phyloP scores from a whole-genome alignment of 2,888 invertebrate species.

The Myathropa florea region DNA sequence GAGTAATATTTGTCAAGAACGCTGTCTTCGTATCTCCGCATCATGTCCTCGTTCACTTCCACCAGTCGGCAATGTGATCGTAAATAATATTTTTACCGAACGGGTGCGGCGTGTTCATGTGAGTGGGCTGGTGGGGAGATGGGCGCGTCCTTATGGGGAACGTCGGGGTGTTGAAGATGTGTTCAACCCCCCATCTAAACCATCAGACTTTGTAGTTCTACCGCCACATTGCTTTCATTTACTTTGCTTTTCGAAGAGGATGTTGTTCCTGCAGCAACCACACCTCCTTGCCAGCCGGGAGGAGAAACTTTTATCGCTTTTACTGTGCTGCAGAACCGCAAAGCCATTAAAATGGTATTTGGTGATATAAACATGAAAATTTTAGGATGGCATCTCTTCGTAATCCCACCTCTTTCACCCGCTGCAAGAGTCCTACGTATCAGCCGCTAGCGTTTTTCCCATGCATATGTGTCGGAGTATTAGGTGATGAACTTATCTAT shows the following conservation, averaged over 20 bases:
- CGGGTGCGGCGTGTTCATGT: background rate
- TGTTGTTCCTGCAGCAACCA: constrained; percentile 35
- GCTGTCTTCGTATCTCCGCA: constrained; percentile 18
- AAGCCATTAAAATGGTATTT: constrained; percentile 67
- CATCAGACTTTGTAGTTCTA: constrained; percentile 30
- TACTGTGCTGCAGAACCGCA: constrained; percentile 63
- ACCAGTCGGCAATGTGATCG: constrained; percentile 28
- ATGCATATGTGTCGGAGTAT: constrained; percentile 47
- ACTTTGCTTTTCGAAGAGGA: constrained; percentile 44
- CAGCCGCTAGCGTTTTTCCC: background rate
- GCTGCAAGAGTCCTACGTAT: background rate
- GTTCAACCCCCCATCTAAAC: background rate
- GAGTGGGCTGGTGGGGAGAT: background rate
- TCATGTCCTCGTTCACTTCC: constrained; percentile 13
- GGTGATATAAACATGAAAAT: constrained; percentile 68
- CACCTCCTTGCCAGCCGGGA: constrained; percentile 25
- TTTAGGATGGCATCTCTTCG: constrained; percentile 51
- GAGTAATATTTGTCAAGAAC: constrained; percentile 15
- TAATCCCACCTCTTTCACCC: constrained; percentile 18
- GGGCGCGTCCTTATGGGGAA: background rate
- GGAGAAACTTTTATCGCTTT: constrained; percentile 63
- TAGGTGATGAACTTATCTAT: constrained; percentile 67
- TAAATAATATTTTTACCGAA: constrained; percentile 22
- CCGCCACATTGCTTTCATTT: constrained; percentile 51
- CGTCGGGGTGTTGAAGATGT: background rate